These are phyloP conservation scores for Pseudoatta argentina DNA, from an alignment of 1,140 invertebrate species.

Conservation along the genomic window DNA sequence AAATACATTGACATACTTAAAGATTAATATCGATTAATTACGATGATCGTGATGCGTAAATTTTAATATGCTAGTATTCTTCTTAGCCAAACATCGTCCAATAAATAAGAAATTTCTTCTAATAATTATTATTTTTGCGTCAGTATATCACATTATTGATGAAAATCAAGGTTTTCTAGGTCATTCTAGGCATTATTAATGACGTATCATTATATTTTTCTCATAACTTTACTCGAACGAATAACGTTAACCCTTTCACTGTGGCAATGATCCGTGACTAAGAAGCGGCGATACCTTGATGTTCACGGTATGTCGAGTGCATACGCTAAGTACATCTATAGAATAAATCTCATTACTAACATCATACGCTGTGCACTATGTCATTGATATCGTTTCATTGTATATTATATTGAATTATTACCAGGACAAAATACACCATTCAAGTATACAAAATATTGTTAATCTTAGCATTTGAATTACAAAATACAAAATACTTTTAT, in stretches of 20 bases:
- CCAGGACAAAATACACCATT: too few relatives aligned
- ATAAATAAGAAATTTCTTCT: conserved; percentile 19
- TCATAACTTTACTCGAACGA: background rate
- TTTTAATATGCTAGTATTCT: background rate
- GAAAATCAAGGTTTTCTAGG: background rate
- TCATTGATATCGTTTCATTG: background rate
- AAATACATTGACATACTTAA: background rate
- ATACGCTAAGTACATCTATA: background rate
- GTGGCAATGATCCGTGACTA: conserved; percentile 26
- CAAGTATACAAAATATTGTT: too few relatives aligned
- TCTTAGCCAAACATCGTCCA: background rate
- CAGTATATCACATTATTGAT: background rate
- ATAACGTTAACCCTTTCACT: conserved; percentile 28
- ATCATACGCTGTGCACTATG: too few relatives aligned
- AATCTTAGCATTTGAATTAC: too few relatives aligned
- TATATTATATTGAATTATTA: too few relatives aligned
- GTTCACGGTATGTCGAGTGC: background rate
- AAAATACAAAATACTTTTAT: too few relatives aligned
- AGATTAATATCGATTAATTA: background rate
- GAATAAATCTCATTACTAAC: conserved; percentile 27
- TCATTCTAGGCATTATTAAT: conserved; percentile 9
- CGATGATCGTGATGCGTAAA: background rate
- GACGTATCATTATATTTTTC: background rate
- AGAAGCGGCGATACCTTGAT: conserved; percentile 1
- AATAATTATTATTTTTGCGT: conserved; percentile 10